A percentile compares a stretch with the other conserved stretches of the same genome.
Evolutionary conservation across 1,140 invertebrate genomes (phyloP).

Genomic region (Papilio helenus): DNA sequence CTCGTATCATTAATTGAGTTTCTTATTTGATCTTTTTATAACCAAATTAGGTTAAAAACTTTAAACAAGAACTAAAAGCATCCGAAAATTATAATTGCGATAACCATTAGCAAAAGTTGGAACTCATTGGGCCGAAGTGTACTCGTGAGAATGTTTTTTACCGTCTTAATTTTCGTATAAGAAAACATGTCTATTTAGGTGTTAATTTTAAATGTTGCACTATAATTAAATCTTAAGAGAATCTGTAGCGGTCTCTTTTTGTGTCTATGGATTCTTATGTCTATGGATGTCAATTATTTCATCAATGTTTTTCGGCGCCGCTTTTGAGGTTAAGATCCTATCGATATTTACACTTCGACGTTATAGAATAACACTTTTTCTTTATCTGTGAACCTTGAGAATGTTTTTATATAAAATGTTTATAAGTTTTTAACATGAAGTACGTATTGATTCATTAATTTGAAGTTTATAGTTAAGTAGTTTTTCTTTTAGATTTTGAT

Average conservation of each 20-base stretch:
- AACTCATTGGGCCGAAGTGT: slow-evolving; percentile 16
- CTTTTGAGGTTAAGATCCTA: slow-evolving; percentile 50
- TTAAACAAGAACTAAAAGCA: slow-evolving; percentile 35
- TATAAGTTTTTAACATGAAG: background rate
- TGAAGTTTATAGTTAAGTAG: background rate
- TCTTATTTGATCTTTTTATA: background rate
- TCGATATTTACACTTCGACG: slow-evolving; percentile 65
- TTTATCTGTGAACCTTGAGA: slow-evolving; percentile 27
- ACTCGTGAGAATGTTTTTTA: slow-evolving; percentile 35
- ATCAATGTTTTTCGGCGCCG: slow-evolving; percentile 65
- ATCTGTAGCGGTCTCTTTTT: slow-evolving; percentile 54
- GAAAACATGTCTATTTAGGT: slow-evolving; percentile 52
- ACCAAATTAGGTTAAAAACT: slow-evolving; percentile 29
- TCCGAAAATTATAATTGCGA: slow-evolving; percentile 22
- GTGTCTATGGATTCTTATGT: slow-evolving; percentile 45
- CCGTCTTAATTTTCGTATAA: slow-evolving; percentile 11
- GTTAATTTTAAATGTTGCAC: slow-evolving; percentile 58
- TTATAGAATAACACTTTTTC: slow-evolving; percentile 56
- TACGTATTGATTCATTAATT: background rate
- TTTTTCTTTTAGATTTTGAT: too few relatives aligned
- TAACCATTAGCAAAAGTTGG: slow-evolving; percentile 39
- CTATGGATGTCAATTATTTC: slow-evolving; percentile 75
- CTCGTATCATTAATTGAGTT: background rate
- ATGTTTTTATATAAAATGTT: slow-evolving; percentile 17
- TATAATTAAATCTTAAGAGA: slow-evolving; percentile 58